A percentile compares a stretch with the other conserved stretches of the same genome.
phyloP scores from a whole-genome alignment of 2,113 vertebrate genomes.

The Heptranchias perlo region DNA sequence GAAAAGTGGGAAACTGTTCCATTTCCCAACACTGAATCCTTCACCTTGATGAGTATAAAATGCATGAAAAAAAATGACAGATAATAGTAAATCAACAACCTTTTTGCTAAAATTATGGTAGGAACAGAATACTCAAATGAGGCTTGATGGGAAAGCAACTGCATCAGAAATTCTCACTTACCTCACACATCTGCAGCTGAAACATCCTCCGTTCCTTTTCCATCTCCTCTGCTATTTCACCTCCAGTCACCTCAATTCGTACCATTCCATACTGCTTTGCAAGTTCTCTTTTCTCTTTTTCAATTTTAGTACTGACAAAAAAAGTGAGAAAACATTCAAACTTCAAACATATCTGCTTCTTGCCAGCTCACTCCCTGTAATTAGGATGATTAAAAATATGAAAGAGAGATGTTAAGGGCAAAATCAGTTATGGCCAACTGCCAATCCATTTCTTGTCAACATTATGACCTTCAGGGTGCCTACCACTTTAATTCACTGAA shows the following conservation, averaged over 20 bases:
- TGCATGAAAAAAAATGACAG: neutral
- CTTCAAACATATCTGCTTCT: neutral
- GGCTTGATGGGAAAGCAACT: neutral
- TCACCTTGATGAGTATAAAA: neutral
- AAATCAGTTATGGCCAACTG: neutral
- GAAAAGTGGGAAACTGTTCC: neutral
- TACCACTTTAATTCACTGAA: neutral
- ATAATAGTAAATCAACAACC: neutral
- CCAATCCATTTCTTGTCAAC: neutral
- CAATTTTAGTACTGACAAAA: conserved; percentile 54
- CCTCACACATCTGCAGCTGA: conserved; percentile 63
- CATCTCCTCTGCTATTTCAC: conserved; percentile 60
- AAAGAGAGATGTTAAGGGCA: neutral
- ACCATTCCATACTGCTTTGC: conserved; percentile 61
- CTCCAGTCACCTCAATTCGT: conserved; percentile 53
- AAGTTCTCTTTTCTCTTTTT: conserved; percentile 62
- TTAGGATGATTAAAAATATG: neutral
- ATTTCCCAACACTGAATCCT: neutral
- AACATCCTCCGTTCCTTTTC: conserved; percentile 62
- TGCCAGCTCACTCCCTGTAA: neutral
- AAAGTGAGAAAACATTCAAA: conserved; percentile 14
- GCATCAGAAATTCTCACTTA: conserved; percentile 41
- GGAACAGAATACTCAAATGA: neutral
- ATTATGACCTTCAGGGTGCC: neutral
- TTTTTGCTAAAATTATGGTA: neutral